These are phyloP conservation scores for Sisyra nigra DNA, from an alignment of 2,888 invertebrate genomes.

Conservation along the genomic window DNA sequence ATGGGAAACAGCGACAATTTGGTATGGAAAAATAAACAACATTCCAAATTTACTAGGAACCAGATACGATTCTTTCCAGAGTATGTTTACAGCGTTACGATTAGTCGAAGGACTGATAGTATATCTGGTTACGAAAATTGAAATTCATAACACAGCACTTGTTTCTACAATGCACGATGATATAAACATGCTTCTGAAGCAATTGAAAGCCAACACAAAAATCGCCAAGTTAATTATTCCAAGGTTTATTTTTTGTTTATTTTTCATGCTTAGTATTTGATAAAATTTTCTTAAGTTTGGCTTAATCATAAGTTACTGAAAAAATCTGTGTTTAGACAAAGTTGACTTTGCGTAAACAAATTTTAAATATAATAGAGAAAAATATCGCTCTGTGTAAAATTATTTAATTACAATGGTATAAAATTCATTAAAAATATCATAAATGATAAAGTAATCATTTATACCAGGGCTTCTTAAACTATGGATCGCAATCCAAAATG, in stretches of 20 bases:
- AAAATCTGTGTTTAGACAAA: too few species aligned
- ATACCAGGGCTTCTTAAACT: too few species aligned
- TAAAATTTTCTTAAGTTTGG: too few species aligned
- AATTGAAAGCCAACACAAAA: slow-evolving; percentile 18
- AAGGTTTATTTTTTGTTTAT: slow-evolving; percentile 20
- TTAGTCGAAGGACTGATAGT: slow-evolving; percentile 38
- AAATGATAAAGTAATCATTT: too few species aligned
- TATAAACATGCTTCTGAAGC: slow-evolving; percentile 19
- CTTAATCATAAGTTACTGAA: neutral
- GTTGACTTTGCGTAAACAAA: too few species aligned
- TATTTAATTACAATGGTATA: too few species aligned
- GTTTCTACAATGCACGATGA: slow-evolving; percentile 17
- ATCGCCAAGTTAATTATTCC: slow-evolving; percentile 19
- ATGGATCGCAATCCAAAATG: too few species aligned
- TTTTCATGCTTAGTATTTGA: too few species aligned
- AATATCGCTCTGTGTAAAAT: too few species aligned
- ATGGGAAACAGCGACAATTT: slow-evolving; percentile 37
- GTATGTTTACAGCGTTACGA: slow-evolving; percentile 30
- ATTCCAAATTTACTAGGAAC: slow-evolving; percentile 14
- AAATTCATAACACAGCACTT: slow-evolving; percentile 18
- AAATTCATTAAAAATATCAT: too few species aligned
- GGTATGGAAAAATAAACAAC: slow-evolving; percentile 32
- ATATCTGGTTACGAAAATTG: slow-evolving; percentile 27
- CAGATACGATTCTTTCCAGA: slow-evolving; percentile 18
- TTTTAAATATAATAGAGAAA: too few species aligned